phyloP scores from a whole-genome alignment of 2,113 vertebrate species.

The Tauraco erythrolophus region DNA sequence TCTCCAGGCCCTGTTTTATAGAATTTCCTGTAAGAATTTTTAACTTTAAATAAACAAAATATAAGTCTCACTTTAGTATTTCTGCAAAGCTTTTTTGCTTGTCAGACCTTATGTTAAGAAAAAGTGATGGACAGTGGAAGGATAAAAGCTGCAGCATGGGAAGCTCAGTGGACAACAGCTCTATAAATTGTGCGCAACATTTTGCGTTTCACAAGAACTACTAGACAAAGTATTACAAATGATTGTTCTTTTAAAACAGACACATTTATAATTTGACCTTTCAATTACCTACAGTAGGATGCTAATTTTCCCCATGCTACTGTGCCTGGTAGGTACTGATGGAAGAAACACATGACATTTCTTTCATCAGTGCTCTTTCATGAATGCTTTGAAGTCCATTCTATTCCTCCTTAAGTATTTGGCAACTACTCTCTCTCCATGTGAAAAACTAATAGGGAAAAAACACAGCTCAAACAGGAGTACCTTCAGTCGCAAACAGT shows the following conservation, averaged over 20 bases:
- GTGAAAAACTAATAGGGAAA: not conserved
- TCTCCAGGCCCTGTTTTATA: not conserved
- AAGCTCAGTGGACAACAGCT: not conserved
- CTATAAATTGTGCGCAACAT: not conserved
- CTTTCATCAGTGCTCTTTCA: not conserved
- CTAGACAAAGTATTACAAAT: not conserved
- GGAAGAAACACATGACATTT: not conserved
- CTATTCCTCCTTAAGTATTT: not conserved
- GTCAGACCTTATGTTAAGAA: not conserved
- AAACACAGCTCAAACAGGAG: not conserved
- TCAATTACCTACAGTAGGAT: not conserved
- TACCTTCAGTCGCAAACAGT: not conserved
- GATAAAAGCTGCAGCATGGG: not conserved
- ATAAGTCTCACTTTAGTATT: not conserved
- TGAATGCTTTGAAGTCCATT: not conserved
- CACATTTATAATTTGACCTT: not conserved
- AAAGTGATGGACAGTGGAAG: not conserved
- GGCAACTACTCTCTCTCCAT: not conserved
- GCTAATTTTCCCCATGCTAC: not conserved
- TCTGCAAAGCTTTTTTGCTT: not conserved
- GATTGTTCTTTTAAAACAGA: not conserved
- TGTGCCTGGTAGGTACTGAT: not conserved
- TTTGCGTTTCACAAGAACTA: not conserved
- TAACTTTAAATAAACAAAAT: not conserved
- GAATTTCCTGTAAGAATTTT: not conserved